Base-by-base conservation (phyloP, 2,113 vertebrate species). In the Acrocephalus kingi region DNA sequence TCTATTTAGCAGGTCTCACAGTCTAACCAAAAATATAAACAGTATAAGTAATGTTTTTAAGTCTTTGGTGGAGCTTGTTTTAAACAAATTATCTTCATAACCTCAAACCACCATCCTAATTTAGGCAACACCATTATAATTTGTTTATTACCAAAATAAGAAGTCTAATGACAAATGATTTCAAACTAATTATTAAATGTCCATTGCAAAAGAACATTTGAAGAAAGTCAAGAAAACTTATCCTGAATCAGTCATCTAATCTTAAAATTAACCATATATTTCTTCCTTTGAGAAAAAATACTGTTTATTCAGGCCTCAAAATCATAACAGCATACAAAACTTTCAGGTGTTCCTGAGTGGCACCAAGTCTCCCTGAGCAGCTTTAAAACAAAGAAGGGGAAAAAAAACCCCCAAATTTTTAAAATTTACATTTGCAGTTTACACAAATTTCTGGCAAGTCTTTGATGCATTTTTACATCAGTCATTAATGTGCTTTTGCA, bases 361-460 rank as follows among this genome's bases (percentile, higher is more conserved):
- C 0, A 1, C 7, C 37, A 45, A 64, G 0, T 64, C 3, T 58
- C 12, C 35, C 37, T 59, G 16, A 43, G 27, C 11, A 61, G 23
- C 27, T 62, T 76, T n/a, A 52, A 37, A 77, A 45, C 9, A 37
- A 55, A 48, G 33, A 3, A 30, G 8, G 11, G 5, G 6, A 2
- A 67, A 63, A 67, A 13, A 13, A 27, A 31, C 27, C 67, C 67
- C 30, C 11, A 12, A 30, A 6, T 8, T 4, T n/a, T n/a, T 9
- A 4, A 17, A 67, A 54, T 46, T 74, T 62, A 58, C 5, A 58
- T 73, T 33, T 55, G 35, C 9, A 62, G 15, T 43, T 82, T 48
- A 64, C 58, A 64, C 10, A 67, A 27, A 46, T 55, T 84, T 83
- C 67, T 79, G 51, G 9, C 24, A 78, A 72, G 39, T 21, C 35